phyloP scores from a whole-genome alignment of 2,888 invertebrate genomes.

The Catocala sponsa region DNA sequence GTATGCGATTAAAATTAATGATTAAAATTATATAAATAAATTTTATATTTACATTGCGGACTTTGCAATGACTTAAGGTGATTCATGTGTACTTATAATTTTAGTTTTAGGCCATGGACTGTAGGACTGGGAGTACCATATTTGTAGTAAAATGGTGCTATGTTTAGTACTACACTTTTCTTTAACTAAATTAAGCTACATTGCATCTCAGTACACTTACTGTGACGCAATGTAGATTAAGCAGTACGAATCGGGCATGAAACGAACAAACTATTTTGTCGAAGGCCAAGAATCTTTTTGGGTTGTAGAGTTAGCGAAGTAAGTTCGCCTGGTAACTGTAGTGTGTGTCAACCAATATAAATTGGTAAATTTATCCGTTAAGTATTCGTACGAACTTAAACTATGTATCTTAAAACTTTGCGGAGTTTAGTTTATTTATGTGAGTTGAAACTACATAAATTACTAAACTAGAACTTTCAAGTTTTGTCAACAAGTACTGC shows the following conservation, averaged over 20 bases:
- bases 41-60: constrained; percentile 41
- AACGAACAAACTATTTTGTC: too few relatives aligned
- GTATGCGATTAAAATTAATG: constrained; percentile 46
- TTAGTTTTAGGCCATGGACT: constrained; percentile 10
- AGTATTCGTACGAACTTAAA: background rate
- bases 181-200: too few relatives aligned
- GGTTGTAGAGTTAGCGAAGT: too few relatives aligned
- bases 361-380: constrained; percentile 4
- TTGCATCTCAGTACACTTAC: too few relatives aligned
- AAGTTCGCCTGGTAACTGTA: background rate
- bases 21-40: constrained; percentile 33
- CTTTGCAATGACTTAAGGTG: constrained; percentile 39
- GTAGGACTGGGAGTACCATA: background rate
- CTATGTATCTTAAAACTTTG: background rate
- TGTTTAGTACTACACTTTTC: background rate
- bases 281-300: too few relatives aligned
- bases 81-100: constrained; percentile 16
- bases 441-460: constrained; percentile 4
- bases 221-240: too few relatives aligned
- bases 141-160: background rate
- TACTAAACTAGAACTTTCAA: background rate
- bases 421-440: constrained; percentile 3
- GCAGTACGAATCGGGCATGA: too few relatives aligned
- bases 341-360: background rate
- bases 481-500: background rate